phyloP scores from a whole-genome alignment of 2,113 vertebrate genomes.

The Nanorana parkeri region DNA sequence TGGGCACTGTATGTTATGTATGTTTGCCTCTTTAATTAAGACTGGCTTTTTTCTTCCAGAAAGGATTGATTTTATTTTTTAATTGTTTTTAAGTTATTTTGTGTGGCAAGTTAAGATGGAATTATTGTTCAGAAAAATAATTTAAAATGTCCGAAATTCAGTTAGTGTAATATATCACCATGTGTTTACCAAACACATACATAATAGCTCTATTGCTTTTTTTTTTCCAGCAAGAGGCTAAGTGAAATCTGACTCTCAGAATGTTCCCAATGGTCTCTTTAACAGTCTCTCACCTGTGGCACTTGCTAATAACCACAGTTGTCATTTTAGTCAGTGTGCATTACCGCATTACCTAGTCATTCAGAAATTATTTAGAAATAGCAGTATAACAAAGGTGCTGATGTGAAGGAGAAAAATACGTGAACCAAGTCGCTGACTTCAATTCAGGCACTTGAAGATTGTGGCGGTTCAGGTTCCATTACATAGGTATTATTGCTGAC shows the following conservation, averaged over 20 bases:
- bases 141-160: neutral
- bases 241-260: neutral
- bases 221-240: neutral
- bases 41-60: no score
- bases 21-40: no score
- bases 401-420: neutral
- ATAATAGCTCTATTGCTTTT: neutral
- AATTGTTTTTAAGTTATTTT: no score
- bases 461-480: no score
- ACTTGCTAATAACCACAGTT: conserved; percentile 16
- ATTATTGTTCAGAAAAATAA: no score
- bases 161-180: neutral
- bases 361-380: conserved; percentile 13
- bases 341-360: conserved; percentile 21
- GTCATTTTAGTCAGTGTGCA: conserved; percentile 21
- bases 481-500: no score
- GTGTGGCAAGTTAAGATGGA: no score
- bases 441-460: neutral
- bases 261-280: conserved; percentile 23
- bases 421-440: neutral
- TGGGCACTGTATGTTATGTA: no score
- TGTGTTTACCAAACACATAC: conserved; percentile 22
- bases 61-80: no score
- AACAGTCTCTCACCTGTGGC: conserved; percentile 25
- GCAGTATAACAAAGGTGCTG: conserved; percentile 3